Percentiles rank a stretch among this genome's conserved stretches.
These are phyloP conservation scores for Zonitis immaculata DNA, from an alignment of 2,888 invertebrate genomes.

Conservation along the genomic window DNA sequence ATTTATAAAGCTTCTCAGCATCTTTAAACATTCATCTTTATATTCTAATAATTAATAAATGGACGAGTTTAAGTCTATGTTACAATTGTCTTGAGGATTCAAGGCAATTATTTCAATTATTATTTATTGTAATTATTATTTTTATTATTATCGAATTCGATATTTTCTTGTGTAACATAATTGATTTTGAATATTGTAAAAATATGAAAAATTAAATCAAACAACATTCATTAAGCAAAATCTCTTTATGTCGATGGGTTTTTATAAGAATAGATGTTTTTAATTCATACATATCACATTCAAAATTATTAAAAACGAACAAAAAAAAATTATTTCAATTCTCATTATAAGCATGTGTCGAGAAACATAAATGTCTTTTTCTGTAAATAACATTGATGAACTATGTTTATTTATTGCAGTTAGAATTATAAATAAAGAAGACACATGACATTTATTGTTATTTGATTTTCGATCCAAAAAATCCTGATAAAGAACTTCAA, in stretches of 20 bases:
- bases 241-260: conserved; percentile 39
- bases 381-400: conserved; percentile 35
- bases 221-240: conserved; percentile 24
- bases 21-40: conserved; percentile 3
- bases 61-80: not conserved
- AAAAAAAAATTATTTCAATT: conserved; percentile 37
- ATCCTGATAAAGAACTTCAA: too few relatives aligned
- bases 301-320: not conserved
- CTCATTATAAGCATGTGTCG: conserved; percentile 36
- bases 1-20: conserved; percentile 15
- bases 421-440: conserved; percentile 37
- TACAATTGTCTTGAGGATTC: not conserved
- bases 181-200: not conserved
- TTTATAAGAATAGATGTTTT: conserved; percentile 42
- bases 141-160: conserved; percentile 1
- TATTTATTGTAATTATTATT: too few relatives aligned
- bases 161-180: conserved; percentile 25
- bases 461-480: too few relatives aligned
- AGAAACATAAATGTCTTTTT: conserved; percentile 35
- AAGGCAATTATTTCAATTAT: not conserved
- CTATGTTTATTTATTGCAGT: conserved; percentile 38
- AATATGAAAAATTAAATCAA: not conserved
- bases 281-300: conserved; percentile 46
- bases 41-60: not conserved
- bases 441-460: conserved; percentile 21